Percentiles rank a stretch among this genome's conserved stretches.
phyloP scores from a whole-genome alignment of 2,888 invertebrate species.

The Caradrina clavipalpis region DNA sequence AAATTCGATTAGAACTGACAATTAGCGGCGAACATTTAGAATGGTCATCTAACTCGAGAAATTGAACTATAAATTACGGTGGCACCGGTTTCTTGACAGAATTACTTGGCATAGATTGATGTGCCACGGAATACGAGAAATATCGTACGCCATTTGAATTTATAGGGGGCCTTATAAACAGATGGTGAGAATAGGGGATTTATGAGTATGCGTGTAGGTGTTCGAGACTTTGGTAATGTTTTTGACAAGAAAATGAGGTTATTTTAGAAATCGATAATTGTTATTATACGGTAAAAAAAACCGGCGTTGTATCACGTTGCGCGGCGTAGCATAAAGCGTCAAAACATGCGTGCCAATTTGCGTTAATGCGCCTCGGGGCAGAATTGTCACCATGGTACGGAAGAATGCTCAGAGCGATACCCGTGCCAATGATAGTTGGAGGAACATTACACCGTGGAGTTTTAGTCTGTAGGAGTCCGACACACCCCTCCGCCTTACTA shows the following conservation, averaged over 20 bases:
- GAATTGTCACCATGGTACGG: too few relatives aligned
- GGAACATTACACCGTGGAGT: too few relatives aligned
- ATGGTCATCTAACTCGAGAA: slow-evolving; percentile 74
- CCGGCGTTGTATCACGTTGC: too few relatives aligned
- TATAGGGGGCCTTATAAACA: slow-evolving; percentile 73
- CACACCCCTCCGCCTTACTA: too few relatives aligned
- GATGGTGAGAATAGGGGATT: slow-evolving; percentile 61
- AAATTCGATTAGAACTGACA: slow-evolving; percentile 64
- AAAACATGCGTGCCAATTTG: too few relatives aligned
- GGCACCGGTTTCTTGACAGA: slow-evolving; percentile 77
- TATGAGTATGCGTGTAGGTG: slow-evolving; percentile 38
- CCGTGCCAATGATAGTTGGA: too few relatives aligned
- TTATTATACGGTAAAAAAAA: too few relatives aligned
- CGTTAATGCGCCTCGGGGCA: too few relatives aligned
- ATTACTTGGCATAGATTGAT: slow-evolving; percentile 84
- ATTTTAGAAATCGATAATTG: background rate
- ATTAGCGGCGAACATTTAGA: slow-evolving; percentile 61
- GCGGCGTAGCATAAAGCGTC: too few relatives aligned
- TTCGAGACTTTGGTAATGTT: slow-evolving; percentile 19
- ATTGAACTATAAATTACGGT: slow-evolving; percentile 79
- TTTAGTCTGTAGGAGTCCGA: too few relatives aligned
- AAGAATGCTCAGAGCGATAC: too few relatives aligned
- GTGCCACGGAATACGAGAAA: slow-evolving; percentile 79
- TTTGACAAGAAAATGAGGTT: background rate
- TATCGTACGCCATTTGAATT: slow-evolving; percentile 78